A percentile compares a stretch with the other conserved stretches of the same genome.
Conservation (phyloP, 2,888 invertebrate species). For the Ennomos erosarius region DNA sequence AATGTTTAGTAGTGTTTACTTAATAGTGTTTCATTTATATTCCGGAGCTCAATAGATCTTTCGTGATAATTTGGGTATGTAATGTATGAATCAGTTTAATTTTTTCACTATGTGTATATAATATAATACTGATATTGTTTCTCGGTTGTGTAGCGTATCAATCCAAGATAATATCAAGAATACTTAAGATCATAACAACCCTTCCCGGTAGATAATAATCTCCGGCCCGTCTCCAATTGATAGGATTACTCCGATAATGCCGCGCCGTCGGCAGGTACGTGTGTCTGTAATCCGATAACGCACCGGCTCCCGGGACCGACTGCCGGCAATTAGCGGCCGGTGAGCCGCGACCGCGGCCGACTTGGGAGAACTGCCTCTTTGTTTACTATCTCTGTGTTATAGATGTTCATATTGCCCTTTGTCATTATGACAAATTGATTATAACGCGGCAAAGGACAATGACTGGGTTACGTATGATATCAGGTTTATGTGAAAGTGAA, state of each 20-base stretch:
- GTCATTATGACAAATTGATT: no score
- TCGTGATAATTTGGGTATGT: no score
- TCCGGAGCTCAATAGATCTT: not conserved
- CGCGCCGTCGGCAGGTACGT: constrained; percentile 23
- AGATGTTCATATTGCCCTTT: no score
- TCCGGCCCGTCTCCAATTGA: constrained; percentile 19
- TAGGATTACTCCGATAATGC: constrained; percentile 30
- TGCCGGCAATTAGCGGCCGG: constrained; percentile 39
- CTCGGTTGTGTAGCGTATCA: no score
- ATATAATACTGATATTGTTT: no score
- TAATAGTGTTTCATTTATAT: not conserved
- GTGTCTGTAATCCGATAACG: constrained; percentile 42
- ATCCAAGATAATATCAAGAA: no score
- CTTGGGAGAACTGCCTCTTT: not conserved
- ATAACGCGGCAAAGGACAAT: no score
- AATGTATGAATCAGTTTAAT: no score
- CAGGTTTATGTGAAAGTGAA: no score
- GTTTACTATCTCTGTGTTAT: not conserved
- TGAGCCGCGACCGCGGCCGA: constrained; percentile 21
- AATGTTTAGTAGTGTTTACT: constrained; percentile 1
- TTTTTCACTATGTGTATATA: no score
- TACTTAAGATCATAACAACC: not conserved
- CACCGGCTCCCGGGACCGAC: constrained; percentile 24
- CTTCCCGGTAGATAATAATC: constrained; percentile 6
- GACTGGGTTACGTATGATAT: no score